These are phyloP conservation scores for Austrofundulus limnaeus DNA, from an alignment of 2,113 vertebrate species.

Conservation along the genomic window DNA sequence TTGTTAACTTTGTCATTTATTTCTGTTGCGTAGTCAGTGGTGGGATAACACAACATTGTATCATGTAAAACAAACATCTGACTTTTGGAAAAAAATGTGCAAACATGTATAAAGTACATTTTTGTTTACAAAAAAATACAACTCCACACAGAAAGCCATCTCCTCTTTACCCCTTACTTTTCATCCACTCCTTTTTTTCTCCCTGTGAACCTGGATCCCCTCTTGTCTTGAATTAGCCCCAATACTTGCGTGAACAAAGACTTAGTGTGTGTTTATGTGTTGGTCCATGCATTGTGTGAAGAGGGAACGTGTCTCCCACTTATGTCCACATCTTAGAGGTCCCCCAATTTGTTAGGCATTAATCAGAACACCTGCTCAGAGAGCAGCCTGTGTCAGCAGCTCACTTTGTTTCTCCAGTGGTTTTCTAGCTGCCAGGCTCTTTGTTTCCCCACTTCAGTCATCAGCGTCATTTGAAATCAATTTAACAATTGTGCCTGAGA, in stretches of 20 bases:
- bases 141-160: slow-evolving; percentile 24
- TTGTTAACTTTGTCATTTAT: slow-evolving; percentile 18
- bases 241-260: slow-evolving; percentile 70
- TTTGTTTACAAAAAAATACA: neutral
- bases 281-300: slow-evolving; percentile 48
- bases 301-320: slow-evolving; percentile 66
- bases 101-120: neutral
- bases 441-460: slow-evolving; percentile 79
- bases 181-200: slow-evolving; percentile 56
- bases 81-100: neutral
- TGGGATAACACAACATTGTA: neutral
- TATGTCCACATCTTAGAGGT: slow-evolving; percentile 69
- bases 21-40: neutral
- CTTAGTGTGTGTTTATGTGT: slow-evolving; percentile 59
- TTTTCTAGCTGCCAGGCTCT: slow-evolving; percentile 49
- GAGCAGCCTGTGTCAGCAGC: slow-evolving; percentile 58
- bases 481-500: slow-evolving; percentile 70
- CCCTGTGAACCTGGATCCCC: slow-evolving; percentile 52
- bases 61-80: neutral
- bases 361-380: slow-evolving; percentile 79
- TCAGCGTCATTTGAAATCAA: slow-evolving; percentile 78
- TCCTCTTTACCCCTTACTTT: slow-evolving; percentile 40
- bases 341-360: slow-evolving; percentile 77
- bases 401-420: slow-evolving; percentile 55
- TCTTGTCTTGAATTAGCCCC: slow-evolving; percentile 71